Base-by-base conservation (phyloP, 1,140 invertebrate genomes). In the Lysiphlebus fabarum region DNA sequence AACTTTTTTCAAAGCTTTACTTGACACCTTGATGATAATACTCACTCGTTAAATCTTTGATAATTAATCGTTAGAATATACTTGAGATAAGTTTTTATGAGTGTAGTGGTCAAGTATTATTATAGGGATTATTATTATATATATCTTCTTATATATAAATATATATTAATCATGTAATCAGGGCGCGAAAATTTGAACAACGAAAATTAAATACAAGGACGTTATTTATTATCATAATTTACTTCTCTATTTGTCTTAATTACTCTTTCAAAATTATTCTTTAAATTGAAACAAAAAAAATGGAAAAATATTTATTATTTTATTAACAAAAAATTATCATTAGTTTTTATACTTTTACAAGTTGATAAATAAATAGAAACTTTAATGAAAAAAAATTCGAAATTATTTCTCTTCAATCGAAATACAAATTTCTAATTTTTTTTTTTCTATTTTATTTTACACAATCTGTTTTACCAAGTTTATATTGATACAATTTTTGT, bases 1-100 rank as follows among this genome's bases (percentile, higher is more conserved):
- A n/a, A n/a, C 17, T 49, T 26, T n/a, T 34, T 49, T 42, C 7
- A 50, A 45, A 53, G 26, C 48, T 59, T 36, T 40, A 45, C 43
- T 53, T 43, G 43, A 45, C 33, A 56, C 42, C n/a, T 45, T 41
- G 36, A 9, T 33, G 12, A 33, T 5, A 17, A 59, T n/a, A 40
- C 12, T 41, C 14, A 45, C 48, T 51, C 40, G 41, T 53, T 54
- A 60, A 60, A 37, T 43, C 37, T 9, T 45, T 44, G 53, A 60
- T 60, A 60, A 60, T 60, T 60, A 53, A 55, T 60, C 58, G 58
- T 55, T 60, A 49, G 58, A 55, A 26, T 37, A 53, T 60, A 55
- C 53, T 45, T n/a, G 53, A 55, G 58, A 60, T n/a, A 12, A 33
- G 58, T 48, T 56, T 47, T 47, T 44, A 12, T 12, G 12, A 49